Base-by-base conservation (phyloP, 2,888 invertebrate species). In the Campoplex capitator region DNA sequence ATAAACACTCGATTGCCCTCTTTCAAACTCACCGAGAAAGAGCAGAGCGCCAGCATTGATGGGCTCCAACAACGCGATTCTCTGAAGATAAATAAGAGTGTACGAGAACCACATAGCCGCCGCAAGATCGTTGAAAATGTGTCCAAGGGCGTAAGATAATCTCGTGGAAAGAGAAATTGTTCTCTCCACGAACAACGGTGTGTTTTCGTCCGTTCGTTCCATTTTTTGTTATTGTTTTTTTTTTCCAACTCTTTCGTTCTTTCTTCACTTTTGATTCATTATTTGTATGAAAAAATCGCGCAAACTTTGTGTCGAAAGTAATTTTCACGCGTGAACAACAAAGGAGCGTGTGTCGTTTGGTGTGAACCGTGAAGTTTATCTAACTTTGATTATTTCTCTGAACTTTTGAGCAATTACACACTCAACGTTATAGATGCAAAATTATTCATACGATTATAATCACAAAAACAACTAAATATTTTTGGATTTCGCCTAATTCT, bases 31-130 rank as follows among this genome's bases (percentile, higher is more conserved):
- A 93, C 94, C 94, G 85, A 94, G 88, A 11, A 94, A 90, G 42
- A 94, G 81, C n/a, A 94, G 88, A 45, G 92, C 90, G 8, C 94
- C 94, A 38, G 94, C 94, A 7, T 92, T 91, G 4, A 94, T 85
- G 28, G 94, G 94, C 80, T 93, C 91, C 65, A 94, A 86, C 3
- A 92, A 84, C 0, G 91, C 91, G 51, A 93, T 93, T 85, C 94
- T 92, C 88, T 95, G 95, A 18, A 95, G 91, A 88, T 94, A 95
- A 83, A 95, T 93, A 67, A 95, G 90, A 11, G 94, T 95, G 88
- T 95, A 95, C 0, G 95, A 95, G 87, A 95, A 95, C 95, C 95
- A 95, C 94, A 95, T 95, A 56, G 95, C 95, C 6, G 95, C 95
- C 3, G 94, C 93, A 71, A 95, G 94, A 90, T 95, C 95, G 88